Percentiles rank a stretch among this genome's conserved stretches.
Evolutionary conservation across 2,888 invertebrate genomes (phyloP).

Genomic region (Pristionchus exspectatus): DNA sequence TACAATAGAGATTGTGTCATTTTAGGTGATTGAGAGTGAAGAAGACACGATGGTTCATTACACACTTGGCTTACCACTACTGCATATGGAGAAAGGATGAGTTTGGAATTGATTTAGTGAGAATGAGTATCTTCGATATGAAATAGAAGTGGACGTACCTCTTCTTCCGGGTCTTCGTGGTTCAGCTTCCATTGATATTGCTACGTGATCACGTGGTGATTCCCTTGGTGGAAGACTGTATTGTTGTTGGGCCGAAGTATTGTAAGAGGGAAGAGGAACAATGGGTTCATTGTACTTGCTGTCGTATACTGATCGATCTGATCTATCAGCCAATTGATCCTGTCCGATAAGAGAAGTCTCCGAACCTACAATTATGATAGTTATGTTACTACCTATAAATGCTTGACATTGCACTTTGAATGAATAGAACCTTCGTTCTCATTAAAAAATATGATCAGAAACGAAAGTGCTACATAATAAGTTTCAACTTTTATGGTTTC

Average conservation of each 20-base stretch:
- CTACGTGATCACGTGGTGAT: conserved; percentile 59
- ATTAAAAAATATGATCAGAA: neutral
- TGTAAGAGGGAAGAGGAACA: conserved; percentile 18
- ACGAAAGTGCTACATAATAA: no score
- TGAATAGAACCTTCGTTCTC: no score
- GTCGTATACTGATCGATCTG: conserved; percentile 16
- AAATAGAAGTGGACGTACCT: conserved; percentile 54
- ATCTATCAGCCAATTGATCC: conserved; percentile 50
- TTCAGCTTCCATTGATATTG: conserved; percentile 68
- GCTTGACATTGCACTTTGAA: neutral
- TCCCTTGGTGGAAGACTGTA: conserved; percentile 28
- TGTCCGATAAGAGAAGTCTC: conserved; percentile 31
- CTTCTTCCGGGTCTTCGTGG: conserved; percentile 67
- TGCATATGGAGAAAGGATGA: neutral
- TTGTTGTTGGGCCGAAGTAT: neutral
- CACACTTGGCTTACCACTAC: conserved; percentile 54
- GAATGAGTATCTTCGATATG: no score
- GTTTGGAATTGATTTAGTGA: conserved; percentile 5
- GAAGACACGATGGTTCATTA: conserved; percentile 42
- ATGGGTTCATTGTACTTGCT: conserved; percentile 24
- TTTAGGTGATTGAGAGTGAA: conserved; percentile 9
- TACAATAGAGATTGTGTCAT: conserved; percentile 41
- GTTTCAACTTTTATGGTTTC: no score
- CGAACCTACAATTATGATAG: conserved; percentile 9
- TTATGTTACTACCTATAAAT: no score